Evolutionary conservation across 2,113 vertebrate species (phyloP), one percentile per base, ranked within the genome.

Genomic region (Paraplagusia blochii): DNA sequence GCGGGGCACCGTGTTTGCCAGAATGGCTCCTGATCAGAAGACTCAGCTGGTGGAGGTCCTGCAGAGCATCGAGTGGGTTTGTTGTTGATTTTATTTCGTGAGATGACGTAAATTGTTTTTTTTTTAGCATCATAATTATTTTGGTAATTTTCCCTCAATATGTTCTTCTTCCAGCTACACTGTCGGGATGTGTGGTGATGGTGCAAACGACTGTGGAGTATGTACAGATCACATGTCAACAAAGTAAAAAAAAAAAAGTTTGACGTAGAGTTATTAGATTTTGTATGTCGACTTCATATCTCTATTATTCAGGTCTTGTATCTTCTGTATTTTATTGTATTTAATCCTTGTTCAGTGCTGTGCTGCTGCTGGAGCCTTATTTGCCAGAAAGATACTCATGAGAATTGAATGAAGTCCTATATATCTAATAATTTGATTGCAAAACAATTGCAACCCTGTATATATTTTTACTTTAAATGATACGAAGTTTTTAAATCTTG

Each of bases 21-120:
- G 97, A 46, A 99, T 99, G 97, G 91, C 96, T 0, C 97, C 97
- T 0, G 94, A 98, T 74, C 97, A 98, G 90, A 99, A 99, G 85
- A 99, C 96, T 5, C 95, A 98, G 66, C 71, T 99, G 86, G 91
- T 99, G 72, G 95, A 99, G 81, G 90, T 93, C 33, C 83, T 99
- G 74, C 95, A 99, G 84, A 93, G 92, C 45, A 94, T 99, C 0
- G 95, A 99, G 97, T 99, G 74, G 92, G 97, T 94, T 66, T 36
- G 4, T 12, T 17, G 40, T 36, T 35, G 17, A 34, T 17, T 15
- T 44, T 0, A 4, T 38, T 38, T 3, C 3, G 2, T 38, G 3
- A 10, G 36, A 10, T 38, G 12, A 12, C 2, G 38, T 51, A 1
- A 17, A 16, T 0, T 36, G 10, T 49, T 55, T 12, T 29, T 9